These are phyloP conservation scores for Takifugu bimaculatus DNA, from an alignment of 2,113 vertebrate genomes.

Conservation along the genomic window DNA sequence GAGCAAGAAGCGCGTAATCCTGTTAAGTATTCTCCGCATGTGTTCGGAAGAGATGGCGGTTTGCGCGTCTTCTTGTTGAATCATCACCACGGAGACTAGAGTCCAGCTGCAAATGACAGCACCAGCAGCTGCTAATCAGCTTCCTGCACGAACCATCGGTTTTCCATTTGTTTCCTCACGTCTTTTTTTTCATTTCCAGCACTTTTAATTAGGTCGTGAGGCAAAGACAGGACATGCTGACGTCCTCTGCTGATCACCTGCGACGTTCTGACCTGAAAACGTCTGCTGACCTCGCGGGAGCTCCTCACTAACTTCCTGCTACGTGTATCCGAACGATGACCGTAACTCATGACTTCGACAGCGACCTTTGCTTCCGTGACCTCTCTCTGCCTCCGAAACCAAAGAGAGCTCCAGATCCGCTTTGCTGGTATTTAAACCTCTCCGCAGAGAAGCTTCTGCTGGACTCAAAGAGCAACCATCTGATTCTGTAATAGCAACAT, in stretches of 20 bases:
- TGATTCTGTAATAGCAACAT: no score
- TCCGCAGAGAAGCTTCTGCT: neutral
- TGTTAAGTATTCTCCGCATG: constrained; percentile 32
- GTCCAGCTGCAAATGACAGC: constrained; percentile 10
- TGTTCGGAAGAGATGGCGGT: constrained; percentile 26
- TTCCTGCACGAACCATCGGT: constrained; percentile 15
- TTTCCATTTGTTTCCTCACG: constrained; percentile 32
- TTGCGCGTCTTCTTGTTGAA: constrained; percentile 31
- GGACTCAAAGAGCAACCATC: neutral
- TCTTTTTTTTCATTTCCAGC: constrained; percentile 44
- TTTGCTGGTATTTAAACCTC: neutral
- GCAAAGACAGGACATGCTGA: constrained; percentile 5
- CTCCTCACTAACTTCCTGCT: neutral
- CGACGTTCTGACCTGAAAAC: constrained; percentile 6
- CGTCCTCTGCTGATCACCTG: neutral
- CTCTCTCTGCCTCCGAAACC: constrained; percentile 26
- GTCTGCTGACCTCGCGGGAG: neutral
- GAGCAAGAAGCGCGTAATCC: constrained; percentile 31
- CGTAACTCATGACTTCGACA: neutral
- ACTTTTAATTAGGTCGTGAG: constrained; percentile 59
- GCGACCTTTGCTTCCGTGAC: constrained; percentile 36
- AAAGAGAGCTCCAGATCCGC: neutral
- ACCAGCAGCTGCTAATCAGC: constrained; percentile 23
- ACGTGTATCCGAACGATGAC: neutral
- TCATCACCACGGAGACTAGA: constrained; percentile 21